phyloP scores from a whole-genome alignment of 1,140 invertebrate genomes.

The Papilio xuthus region DNA sequence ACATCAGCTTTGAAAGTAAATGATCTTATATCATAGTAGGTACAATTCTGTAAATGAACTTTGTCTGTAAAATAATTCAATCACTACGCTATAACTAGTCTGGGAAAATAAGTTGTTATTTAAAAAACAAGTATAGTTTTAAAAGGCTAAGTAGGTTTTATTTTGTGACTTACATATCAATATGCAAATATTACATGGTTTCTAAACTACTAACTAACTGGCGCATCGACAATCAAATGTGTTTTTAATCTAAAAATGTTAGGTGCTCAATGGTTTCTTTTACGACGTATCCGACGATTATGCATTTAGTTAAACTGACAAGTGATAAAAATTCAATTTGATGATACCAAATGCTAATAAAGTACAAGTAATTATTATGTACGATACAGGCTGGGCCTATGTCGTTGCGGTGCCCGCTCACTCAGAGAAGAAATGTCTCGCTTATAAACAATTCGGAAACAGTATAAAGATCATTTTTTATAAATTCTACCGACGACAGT shows the following conservation, averaged over 20 bases:
- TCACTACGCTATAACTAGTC: not conserved
- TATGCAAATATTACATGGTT: conserved; percentile 53
- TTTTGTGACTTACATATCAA: conserved; percentile 42
- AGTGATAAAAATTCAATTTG: conserved; percentile 63
- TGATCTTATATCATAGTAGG: no score
- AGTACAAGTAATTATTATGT: conserved; percentile 60
- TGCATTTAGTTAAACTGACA: conserved; percentile 56
- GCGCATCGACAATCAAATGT: conserved; percentile 51
- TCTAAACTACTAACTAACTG: conserved; percentile 48
- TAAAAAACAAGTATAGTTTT: conserved; percentile 6
- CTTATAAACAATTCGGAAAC: conserved; percentile 35
- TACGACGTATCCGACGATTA: conserved; percentile 60
- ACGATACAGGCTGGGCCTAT: conserved; percentile 41
- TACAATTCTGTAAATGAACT: not conserved
- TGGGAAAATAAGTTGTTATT: conserved; percentile 28
- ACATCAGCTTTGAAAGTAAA: no score
- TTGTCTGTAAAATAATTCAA: not conserved
- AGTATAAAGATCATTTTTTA: conserved; percentile 44
- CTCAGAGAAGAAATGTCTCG: conserved; percentile 38
- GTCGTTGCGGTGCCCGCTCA: conserved; percentile 42
- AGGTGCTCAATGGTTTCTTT: conserved; percentile 54
- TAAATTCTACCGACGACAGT: conserved; percentile 53
- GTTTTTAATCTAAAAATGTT: conserved; percentile 61
- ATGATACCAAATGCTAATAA: conserved; percentile 59
- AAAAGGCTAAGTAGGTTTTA: conserved; percentile 31